These are phyloP conservation scores for Tachuris rubrigastra DNA, from an alignment of 2,113 vertebrate genomes.

Conservation along the genomic window DNA sequence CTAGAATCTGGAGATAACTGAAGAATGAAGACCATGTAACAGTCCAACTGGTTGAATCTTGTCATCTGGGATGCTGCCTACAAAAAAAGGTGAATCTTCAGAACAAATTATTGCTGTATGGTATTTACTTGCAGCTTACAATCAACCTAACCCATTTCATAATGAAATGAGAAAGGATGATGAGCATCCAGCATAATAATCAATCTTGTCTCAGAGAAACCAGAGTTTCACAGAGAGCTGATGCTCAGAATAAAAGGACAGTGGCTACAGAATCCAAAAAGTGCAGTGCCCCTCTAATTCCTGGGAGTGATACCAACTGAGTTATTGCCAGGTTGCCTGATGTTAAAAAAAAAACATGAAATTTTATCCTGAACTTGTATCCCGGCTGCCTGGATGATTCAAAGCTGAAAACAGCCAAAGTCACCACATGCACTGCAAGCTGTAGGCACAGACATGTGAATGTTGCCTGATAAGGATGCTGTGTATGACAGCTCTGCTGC, in stretches of 20 bases:
- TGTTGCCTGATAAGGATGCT: background rate
- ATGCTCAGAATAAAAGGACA: background rate
- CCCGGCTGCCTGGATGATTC: background rate
- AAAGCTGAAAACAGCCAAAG: background rate
- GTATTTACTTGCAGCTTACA: background rate
- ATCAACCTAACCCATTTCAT: background rate
- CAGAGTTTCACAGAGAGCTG: background rate
- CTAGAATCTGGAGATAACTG: background rate
- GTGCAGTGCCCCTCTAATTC: background rate
- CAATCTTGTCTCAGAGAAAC: background rate
- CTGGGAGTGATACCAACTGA: background rate
- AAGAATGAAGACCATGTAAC: background rate
- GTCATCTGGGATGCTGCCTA: background rate
- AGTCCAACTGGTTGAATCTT: background rate
- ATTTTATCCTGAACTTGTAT: background rate
- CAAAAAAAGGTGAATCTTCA: background rate
- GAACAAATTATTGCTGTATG: background rate
- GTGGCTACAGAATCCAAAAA: background rate
- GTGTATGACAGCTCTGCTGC: background rate
- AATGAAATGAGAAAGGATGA: background rate
- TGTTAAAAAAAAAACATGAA: background rate
- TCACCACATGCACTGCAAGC: fast-evolving
- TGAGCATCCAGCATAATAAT: background rate
- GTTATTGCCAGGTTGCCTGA: background rate
- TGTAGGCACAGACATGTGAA: background rate